Evolutionary conservation across 2,797 vertebrate species (phyloP).

Genomic region (Argya squamiceps): DNA sequence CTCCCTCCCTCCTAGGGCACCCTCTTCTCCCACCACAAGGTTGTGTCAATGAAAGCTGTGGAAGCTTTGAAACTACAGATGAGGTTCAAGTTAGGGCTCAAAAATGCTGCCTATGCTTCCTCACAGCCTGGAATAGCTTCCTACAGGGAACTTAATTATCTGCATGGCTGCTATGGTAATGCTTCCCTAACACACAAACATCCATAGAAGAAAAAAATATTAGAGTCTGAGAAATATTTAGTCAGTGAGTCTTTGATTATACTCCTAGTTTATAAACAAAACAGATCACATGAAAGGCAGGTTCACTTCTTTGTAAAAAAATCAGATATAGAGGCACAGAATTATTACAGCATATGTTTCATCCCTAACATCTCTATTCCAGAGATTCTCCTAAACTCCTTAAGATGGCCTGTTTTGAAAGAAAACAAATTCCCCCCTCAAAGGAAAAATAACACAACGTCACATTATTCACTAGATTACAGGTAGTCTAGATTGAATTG

Average conservation of each 20-base stretch:
- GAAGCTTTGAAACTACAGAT: not conserved
- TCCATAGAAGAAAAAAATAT: not conserved
- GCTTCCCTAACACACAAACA: not conserved
- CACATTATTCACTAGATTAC: not conserved
- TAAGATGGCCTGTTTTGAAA: not conserved
- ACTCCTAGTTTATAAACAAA: not conserved
- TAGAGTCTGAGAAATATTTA: not conserved
- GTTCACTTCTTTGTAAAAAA: not conserved
- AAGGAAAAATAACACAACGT: not conserved
- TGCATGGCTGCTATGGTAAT: not conserved
- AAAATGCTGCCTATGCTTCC: not conserved
- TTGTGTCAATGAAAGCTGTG: not conserved
- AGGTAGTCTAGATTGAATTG: not conserved
- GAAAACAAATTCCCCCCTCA: not conserved
- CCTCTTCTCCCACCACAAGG: not conserved
- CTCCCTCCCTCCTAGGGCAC: rapidly evolving
- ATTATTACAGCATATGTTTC: not conserved
- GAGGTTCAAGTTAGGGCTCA: not conserved
- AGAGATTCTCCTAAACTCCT: not conserved
- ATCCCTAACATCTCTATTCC: not conserved
- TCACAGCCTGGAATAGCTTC: not conserved
- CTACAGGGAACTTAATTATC: not conserved
- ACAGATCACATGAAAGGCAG: not conserved
- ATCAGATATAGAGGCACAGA: not conserved
- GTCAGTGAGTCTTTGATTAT: not conserved